phyloP scores from a whole-genome alignment of 2,888 invertebrate genomes.

The Mythimna impura region DNA sequence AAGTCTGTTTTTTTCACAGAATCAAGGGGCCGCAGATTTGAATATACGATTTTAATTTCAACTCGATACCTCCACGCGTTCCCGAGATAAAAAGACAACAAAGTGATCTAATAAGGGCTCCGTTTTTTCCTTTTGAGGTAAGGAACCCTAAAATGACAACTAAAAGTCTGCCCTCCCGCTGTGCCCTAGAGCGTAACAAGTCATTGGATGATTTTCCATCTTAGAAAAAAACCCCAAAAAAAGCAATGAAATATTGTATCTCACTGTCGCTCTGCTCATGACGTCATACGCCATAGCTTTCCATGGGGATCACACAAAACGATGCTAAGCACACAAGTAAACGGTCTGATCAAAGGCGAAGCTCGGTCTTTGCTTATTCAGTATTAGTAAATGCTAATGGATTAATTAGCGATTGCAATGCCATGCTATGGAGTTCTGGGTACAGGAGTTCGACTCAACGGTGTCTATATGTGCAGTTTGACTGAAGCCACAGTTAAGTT shows the following conservation, averaged over 20 bases:
- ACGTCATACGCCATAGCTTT: neutral
- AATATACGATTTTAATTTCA: too few species aligned
- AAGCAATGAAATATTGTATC: neutral
- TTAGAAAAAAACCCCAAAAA: too few species aligned
- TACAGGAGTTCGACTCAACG: neutral
- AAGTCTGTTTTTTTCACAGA: too few species aligned
- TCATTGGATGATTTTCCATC: too few species aligned
- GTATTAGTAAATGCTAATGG: constrained; percentile 35
- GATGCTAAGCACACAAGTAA: neutral
- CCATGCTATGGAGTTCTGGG: constrained; percentile 3
- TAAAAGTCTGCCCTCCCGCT: too few species aligned
- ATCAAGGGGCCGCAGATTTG: too few species aligned
- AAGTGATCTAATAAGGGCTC: too few species aligned
- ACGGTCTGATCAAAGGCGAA: constrained; percentile 32
- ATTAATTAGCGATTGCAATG: constrained; percentile 35
- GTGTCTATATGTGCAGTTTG: neutral
- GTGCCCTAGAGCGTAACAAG: too few species aligned
- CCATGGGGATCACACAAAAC: neutral
- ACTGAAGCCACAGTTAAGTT: neutral
- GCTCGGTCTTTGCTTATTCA: constrained; percentile 27
- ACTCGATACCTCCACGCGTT: too few species aligned
- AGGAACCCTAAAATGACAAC: too few species aligned
- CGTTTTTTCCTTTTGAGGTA: too few species aligned
- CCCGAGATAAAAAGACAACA: too few species aligned
- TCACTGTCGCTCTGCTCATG: neutral